Evolutionary conservation across 2,797 vertebrate genomes (phyloP).

Genomic region (Aviceda leuphotes): DNA sequence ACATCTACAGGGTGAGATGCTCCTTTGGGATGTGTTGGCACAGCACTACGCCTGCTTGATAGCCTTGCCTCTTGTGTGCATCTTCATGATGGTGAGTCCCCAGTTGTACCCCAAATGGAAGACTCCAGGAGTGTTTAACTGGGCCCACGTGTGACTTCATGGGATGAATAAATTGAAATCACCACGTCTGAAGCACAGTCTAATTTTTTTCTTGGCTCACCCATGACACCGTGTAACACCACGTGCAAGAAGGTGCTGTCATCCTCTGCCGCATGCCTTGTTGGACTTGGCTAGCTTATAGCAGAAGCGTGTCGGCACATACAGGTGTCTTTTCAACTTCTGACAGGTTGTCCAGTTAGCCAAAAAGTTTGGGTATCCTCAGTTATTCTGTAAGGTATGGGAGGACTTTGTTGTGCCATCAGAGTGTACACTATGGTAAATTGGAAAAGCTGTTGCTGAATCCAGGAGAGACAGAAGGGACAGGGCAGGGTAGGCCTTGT

Average conservation of each 20-base stretch:
- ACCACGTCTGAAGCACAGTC: not conserved
- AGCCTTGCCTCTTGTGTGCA: not conserved
- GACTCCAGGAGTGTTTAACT: not conserved
- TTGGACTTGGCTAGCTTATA: not conserved
- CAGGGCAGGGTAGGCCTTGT: not conserved
- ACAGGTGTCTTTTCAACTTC: not conserved
- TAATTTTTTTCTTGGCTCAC: not conserved
- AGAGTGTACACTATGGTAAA: not conserved
- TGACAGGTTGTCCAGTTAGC: not conserved
- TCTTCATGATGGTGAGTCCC: not conserved
- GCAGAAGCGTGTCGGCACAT: rapidly evolving
- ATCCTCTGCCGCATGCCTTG: not conserved
- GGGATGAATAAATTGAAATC: not conserved
- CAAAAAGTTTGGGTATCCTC: not conserved
- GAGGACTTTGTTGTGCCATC: not conserved
- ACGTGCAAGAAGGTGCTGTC: not conserved
- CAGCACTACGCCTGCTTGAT: not conserved
- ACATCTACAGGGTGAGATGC: not conserved
- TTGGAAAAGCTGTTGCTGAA: not conserved
- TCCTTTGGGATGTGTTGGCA: not conserved
- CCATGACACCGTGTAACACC: rapidly evolving
- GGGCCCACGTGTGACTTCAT: not conserved
- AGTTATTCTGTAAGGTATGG: not conserved
- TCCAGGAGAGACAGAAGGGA: not conserved
- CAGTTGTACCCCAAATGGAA: not conserved